These are phyloP conservation scores for Cyrtorhinus lividipennis DNA, from an alignment of 1,140 invertebrate genomes.

Conservation along the genomic window DNA sequence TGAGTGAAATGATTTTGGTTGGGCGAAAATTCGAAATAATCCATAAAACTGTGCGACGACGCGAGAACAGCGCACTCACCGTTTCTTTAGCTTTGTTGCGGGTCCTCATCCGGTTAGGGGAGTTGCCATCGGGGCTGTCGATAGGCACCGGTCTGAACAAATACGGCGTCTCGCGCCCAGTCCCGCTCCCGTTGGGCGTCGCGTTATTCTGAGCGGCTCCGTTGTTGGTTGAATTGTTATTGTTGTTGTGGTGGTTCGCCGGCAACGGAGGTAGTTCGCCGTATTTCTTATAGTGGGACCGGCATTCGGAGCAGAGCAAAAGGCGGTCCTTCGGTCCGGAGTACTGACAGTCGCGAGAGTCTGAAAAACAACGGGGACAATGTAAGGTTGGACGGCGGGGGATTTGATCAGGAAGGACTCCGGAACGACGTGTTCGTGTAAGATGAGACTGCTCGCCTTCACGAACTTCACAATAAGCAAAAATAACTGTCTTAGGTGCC, in stretches of 20 bases:
- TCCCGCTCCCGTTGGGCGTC: conserved; percentile 14
- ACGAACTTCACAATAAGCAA: too few species aligned
- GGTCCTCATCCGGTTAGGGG: conserved; percentile 73
- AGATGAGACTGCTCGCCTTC: too few species aligned
- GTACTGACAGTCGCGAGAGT: conserved; percentile 57
- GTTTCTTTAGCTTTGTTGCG: conserved; percentile 67
- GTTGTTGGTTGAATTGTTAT: conserved; percentile 16
- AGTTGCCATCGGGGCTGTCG: conserved; percentile 54
- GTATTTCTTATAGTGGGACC: conserved; percentile 66
- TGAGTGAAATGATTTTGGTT: too few species aligned
- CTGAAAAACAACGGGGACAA: conserved; percentile 29
- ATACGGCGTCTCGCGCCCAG: conserved; percentile 38
- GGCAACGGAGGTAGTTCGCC: conserved; percentile 52
- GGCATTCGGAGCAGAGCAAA: conserved; percentile 67
- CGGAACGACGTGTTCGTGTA: neutral
- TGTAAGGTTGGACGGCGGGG: too few species aligned
- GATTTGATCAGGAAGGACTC: neutral
- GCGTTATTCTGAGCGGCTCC: conserved; percentile 11
- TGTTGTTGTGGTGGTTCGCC: conserved; percentile 25
- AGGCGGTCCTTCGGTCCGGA: conserved; percentile 46
- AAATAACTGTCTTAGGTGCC: too few species aligned
- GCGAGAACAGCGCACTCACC: conserved; percentile 26
- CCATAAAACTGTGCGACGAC: too few species aligned
- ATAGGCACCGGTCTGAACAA: conserved; percentile 55
- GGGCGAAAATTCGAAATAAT: too few species aligned